A percentile compares a stretch with the other conserved stretches of the same genome.
Evolutionary conservation across 2,797 vertebrate genomes (phyloP).

Genomic region (Artibeus lituratus): DNA sequence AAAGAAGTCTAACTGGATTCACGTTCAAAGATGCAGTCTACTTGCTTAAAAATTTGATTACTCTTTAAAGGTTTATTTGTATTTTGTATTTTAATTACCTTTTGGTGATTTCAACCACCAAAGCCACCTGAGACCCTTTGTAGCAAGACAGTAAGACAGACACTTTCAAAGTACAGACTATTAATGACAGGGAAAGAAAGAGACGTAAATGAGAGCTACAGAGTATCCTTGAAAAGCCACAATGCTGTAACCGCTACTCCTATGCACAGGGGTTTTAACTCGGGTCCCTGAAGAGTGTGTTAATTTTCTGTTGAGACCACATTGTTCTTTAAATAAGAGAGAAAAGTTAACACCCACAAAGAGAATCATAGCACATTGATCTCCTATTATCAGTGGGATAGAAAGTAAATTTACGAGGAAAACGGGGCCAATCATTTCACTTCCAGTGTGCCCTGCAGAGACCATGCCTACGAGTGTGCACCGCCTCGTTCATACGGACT

Average conservation of each 20-base stretch:
- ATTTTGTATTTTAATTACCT: neutral
- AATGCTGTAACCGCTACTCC: neutral
- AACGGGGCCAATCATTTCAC: neutral
- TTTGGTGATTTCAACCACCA: neutral
- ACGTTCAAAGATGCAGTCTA: neutral
- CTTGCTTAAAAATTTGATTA: neutral
- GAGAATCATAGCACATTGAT: neutral
- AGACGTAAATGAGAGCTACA: neutral
- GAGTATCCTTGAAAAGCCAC: neutral
- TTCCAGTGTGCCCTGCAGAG: neutral
- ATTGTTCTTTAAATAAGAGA: neutral
- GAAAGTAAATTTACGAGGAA: neutral
- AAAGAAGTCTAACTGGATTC: constrained; percentile 4
- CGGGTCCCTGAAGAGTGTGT: neutral
- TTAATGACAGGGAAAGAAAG: neutral
- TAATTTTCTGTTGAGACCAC: neutral
- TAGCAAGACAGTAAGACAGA: neutral
- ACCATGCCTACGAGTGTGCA: neutral
- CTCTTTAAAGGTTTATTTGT: neutral
- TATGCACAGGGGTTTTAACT: neutral
- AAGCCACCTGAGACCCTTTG: neutral
- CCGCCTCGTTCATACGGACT: neutral
- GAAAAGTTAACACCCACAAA: neutral
- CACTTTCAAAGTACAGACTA: neutral
- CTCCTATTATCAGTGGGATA: neutral